These are phyloP conservation scores for Epinotia nisella DNA, from an alignment of 2,888 invertebrate species.

Conservation along the genomic window DNA sequence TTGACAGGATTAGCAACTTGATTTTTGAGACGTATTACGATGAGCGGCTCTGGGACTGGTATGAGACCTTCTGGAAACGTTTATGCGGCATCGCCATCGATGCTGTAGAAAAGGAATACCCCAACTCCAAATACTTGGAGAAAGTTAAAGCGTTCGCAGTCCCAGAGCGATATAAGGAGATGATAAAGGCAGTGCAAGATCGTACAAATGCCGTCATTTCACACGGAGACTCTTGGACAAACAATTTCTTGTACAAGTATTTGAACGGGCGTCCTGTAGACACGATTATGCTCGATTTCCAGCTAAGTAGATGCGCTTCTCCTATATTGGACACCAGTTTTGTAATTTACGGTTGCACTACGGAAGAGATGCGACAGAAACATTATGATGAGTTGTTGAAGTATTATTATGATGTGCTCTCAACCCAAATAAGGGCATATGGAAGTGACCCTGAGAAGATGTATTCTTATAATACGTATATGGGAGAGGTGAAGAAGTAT, in stretches of 20 bases:
- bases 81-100: slow-evolving; percentile 84
- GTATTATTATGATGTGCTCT: slow-evolving; percentile 85
- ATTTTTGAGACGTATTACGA: slow-evolving; percentile 85
- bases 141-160: slow-evolving; percentile 82
- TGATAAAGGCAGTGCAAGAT: slow-evolving; percentile 71
- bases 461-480: slow-evolving; percentile 80
- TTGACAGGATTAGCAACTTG: slow-evolving; percentile 67
- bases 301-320: slow-evolving; percentile 85
- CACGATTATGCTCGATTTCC: slow-evolving; percentile 88
- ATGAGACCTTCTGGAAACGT: slow-evolving; percentile 79
- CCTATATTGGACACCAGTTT: slow-evolving; percentile 86
- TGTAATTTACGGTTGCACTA: slow-evolving; percentile 84
- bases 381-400: slow-evolving; percentile 86
- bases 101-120: slow-evolving; percentile 87
- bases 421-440: slow-evolving; percentile 80
- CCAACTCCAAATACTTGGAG: slow-evolving; percentile 83
- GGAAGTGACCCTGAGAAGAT: slow-evolving; percentile 85
- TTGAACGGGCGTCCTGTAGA: slow-evolving; percentile 59
- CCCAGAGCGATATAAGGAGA: slow-evolving; percentile 79
- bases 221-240: slow-evolving; percentile 91
- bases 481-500: slow-evolving; percentile 83
- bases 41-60: slow-evolving; percentile 84
- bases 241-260: slow-evolving; percentile 87
- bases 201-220: slow-evolving; percentile 84
- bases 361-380: slow-evolving; percentile 80